phyloP scores from a whole-genome alignment of 1,140 invertebrate species.

The Drosophila subpulchrella region DNA sequence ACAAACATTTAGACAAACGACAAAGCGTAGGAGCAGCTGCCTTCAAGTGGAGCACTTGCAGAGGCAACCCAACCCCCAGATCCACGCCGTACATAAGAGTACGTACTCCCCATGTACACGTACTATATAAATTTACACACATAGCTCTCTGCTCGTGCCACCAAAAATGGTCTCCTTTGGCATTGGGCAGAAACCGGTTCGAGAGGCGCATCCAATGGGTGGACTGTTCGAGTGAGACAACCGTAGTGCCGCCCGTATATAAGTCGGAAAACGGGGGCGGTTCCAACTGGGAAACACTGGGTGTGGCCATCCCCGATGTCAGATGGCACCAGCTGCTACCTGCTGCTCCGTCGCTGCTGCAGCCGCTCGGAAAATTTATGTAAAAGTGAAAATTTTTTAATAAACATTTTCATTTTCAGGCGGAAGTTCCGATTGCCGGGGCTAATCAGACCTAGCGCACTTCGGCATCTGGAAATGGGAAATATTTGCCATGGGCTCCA shows the following conservation, averaged over 20 bases:
- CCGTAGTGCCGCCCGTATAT: conserved; percentile 50
- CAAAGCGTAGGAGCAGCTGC: conserved; percentile 67
- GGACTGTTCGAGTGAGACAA: conserved; percentile 55
- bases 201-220: conserved; percentile 42
- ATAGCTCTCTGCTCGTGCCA: conserved; percentile 34
- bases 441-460: conserved; percentile 65
- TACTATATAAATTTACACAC: conserved; percentile 19
- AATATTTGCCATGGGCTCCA: conserved; percentile 48
- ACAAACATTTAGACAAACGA: conserved; percentile 74
- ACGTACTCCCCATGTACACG: conserved; percentile 17
- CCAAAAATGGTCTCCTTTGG: conserved; percentile 49
- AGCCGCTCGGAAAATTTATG: conserved; percentile 56
- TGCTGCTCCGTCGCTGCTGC: conserved; percentile 29
- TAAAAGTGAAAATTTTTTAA: conserved; percentile 81
- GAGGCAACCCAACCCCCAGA: conserved; percentile 33
- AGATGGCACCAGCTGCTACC: conserved; percentile 59
- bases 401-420: conserved; percentile 78
- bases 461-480: conserved; percentile 25
- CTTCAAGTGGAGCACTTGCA: conserved; percentile 68
- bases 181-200: conserved; percentile 71
- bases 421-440: conserved; percentile 62
- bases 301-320: conserved; percentile 53
- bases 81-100: conserved; percentile 4
- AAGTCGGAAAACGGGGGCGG: conserved; percentile 49
- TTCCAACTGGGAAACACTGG: conserved; percentile 36